A percentile compares a stretch with the other conserved stretches of the same genome.
These are phyloP conservation scores for Coracias cyanogaster DNA, from an alignment of 2,797 vertebrate genomes.

Conservation along the genomic window DNA sequence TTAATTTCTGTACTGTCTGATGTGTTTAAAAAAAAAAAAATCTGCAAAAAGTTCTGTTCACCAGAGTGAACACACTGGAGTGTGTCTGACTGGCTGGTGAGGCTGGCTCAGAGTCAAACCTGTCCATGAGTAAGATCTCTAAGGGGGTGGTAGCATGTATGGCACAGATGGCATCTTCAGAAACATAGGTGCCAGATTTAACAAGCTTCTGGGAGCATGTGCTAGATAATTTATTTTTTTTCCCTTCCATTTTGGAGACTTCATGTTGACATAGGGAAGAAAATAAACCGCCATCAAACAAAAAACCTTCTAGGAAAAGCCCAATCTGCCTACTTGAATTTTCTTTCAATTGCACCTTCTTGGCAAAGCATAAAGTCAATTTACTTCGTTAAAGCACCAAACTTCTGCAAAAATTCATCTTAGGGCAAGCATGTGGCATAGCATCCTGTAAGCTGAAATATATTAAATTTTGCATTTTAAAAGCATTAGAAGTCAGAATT, in stretches of 20 bases:
- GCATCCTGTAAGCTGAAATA: background rate
- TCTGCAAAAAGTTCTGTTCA: background rate
- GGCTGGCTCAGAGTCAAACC: background rate
- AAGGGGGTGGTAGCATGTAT: background rate
- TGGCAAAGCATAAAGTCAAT: background rate
- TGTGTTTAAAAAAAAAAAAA: background rate
- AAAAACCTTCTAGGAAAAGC: background rate
- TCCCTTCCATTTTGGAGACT: background rate
- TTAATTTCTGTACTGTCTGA: background rate
- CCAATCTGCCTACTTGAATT: background rate
- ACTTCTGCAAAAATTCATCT: background rate
- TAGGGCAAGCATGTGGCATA: background rate
- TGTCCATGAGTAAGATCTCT: background rate
- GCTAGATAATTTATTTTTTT: background rate
- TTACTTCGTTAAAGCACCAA: background rate
- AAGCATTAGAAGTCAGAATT: background rate
- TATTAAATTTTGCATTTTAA: background rate
- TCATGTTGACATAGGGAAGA: background rate
- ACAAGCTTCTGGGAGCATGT: background rate
- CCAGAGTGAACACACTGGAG: too few species aligned
- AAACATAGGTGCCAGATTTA: background rate
- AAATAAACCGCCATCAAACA: rapidly evolving
- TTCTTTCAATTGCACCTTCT: background rate
- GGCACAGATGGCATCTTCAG: constrained; percentile 33
- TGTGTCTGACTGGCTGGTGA: background rate